Evolutionary conservation across 2,113 vertebrate species (phyloP).

Genomic region (Platichthys stellatus): DNA sequence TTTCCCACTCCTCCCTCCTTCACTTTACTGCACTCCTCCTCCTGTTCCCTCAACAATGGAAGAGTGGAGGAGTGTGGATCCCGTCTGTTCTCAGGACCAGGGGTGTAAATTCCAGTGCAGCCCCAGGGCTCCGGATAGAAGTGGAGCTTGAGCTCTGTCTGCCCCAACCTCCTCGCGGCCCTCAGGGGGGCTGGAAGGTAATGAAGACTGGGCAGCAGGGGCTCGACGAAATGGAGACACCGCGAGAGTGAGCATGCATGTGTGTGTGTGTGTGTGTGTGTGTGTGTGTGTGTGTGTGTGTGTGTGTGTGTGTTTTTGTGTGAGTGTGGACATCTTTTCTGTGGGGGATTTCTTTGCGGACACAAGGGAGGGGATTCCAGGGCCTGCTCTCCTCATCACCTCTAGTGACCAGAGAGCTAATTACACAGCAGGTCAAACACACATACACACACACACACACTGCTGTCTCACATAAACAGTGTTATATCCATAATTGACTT

Average conservation of each 20-base stretch:
- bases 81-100: slow-evolving; percentile 87
- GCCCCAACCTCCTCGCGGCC: slow-evolving; percentile 73
- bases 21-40: slow-evolving; percentile 28
- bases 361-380: slow-evolving; percentile 89
- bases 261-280: slow-evolving; percentile 4
- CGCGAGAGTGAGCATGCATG: background rate
- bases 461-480: background rate
- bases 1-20: slow-evolving; percentile 51
- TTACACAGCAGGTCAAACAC: slow-evolving; percentile 77
- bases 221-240: slow-evolving; percentile 47
- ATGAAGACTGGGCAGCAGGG: slow-evolving; percentile 92
- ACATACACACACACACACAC: slow-evolving; percentile 18
- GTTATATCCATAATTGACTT: too few relatives aligned
- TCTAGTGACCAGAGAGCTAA: slow-evolving; percentile 92
- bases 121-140: slow-evolving; percentile 85
- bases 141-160: slow-evolving; percentile 86
- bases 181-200: slow-evolving; percentile 92
- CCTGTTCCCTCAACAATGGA: slow-evolving; percentile 67
- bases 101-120: slow-evolving; percentile 93
- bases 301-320: background rate
- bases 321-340: slow-evolving; percentile 75
- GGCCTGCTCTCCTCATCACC: slow-evolving; percentile 90
- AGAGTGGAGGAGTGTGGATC: slow-evolving; percentile 77
- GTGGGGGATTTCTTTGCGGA: slow-evolving; percentile 83
- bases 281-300: slow-evolving; percentile 7